These are phyloP conservation scores for Steatocranus sp. DNA, from an alignment of 2,797 vertebrate species.

Conservation along the genomic window DNA sequence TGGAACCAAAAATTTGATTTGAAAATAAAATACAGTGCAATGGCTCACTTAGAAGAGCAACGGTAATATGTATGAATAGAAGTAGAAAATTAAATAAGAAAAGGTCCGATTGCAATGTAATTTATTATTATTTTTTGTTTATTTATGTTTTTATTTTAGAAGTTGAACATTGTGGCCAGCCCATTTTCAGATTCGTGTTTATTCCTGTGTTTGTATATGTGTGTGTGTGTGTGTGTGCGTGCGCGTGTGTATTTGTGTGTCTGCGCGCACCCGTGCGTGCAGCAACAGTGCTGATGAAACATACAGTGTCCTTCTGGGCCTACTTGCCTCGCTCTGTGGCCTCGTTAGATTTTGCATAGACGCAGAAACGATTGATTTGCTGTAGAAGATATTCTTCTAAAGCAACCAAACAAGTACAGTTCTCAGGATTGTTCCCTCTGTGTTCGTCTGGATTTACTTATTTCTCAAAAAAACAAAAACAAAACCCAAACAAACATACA, in stretches of 20 bases:
- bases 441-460: neutral
- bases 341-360: conserved; percentile 68
- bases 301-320: conserved; percentile 39
- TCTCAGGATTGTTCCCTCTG: neutral
- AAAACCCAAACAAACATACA: neutral
- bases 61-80: conserved; percentile 11
- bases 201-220: neutral
- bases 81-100: neutral
- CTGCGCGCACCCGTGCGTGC: conserved; percentile 30
- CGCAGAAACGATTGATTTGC: conserved; percentile 57
- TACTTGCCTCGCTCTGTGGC: conserved; percentile 27
- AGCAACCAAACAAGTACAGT: conserved; percentile 26
- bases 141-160: neutral
- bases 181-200: neutral
- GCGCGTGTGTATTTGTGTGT: neutral
- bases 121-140: neutral
- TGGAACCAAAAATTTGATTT: conserved; percentile 2
- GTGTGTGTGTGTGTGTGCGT: neutral
- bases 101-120: neutral
- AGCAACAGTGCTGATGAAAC: conserved; percentile 26
- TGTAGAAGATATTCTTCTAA: conserved; percentile 15
- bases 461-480: neutral
- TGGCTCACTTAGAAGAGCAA: conserved; percentile 19
- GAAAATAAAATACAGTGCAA: conserved; percentile 45
- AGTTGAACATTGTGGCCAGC: conserved; percentile 4